Conservation (phyloP, 2,888 invertebrate species). For the Polyommatus iphigenia region DNA sequence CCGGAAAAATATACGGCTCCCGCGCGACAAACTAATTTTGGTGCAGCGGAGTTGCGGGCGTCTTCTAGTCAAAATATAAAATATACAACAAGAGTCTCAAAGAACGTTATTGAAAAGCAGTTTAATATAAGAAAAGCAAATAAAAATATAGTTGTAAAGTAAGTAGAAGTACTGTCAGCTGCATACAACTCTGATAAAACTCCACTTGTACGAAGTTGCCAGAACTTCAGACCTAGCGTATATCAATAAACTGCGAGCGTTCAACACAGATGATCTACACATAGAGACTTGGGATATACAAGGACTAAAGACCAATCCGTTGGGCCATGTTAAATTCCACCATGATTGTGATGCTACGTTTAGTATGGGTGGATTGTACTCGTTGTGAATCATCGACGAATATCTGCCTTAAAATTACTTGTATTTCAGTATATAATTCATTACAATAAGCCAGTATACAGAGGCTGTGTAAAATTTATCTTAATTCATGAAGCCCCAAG, state of each 20-base stretch:
- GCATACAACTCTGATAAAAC: slow-evolving; percentile 34
- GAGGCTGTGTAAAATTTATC: no score
- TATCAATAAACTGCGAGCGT: slow-evolving; percentile 32
- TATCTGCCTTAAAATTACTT: no score
- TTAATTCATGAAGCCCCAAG: no score
- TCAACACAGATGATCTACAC: not conserved
- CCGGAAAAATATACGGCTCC: no score
- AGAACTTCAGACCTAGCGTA: slow-evolving; percentile 33
- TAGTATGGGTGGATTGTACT: not conserved
- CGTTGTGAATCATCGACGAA: no score
- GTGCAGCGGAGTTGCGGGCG: no score
- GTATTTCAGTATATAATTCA: no score
- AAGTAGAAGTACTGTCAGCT: slow-evolving; percentile 31
- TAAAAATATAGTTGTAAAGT: slow-evolving; percentile 28
- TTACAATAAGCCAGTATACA: no score
- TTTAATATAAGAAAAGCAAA: not conserved
- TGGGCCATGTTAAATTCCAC: no score
- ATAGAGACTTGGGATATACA: not conserved
- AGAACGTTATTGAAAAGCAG: not conserved
- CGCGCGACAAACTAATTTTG: no score
- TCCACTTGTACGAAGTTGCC: slow-evolving; percentile 31
- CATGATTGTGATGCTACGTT: no score
- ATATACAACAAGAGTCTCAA: not conserved
- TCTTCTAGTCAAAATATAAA: no score
- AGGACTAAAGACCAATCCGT: not conserved